Evolutionary conservation across 2,888 invertebrate species (phyloP), one percentile per base, ranked within the genome.

Genomic region (Gasteruption jaculator): DNA sequence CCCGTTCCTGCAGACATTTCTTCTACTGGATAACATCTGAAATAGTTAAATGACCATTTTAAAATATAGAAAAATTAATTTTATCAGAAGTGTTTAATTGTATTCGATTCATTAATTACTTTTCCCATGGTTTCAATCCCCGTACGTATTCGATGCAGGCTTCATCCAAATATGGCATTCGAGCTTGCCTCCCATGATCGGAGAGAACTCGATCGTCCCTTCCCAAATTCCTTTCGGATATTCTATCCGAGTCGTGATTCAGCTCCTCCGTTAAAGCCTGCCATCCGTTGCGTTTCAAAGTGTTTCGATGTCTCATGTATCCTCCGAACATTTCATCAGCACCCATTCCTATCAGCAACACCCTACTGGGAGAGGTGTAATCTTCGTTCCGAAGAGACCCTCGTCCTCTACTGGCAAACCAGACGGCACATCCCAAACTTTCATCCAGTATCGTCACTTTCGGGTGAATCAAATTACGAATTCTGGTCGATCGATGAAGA

Each of bases 251-350:
- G 69, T 97, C 96, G 46, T 83, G 72, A 66, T 55, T 74, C 63
- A 72, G 65, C 53, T 83, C 81, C 33, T 74, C 72, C 3, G 74
- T 57, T 26, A 86, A 69, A 7, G 74, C 78, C 15, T 56, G 31
- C 76, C 74, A 78, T 56, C 74, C 76, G 52, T 67, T 68, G 11
- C 80, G 77, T 57, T 74, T 79, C 43, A 80, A 81, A 4, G 81
- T 81, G 52, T 82, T 85, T 57, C 92, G 78, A 64, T 97, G 95
- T 45, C 93, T 79, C 22, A 84, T 83, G 65, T 97, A 97, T 2
- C 97, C 97, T 34, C 91, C 95, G 64, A 97, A 86, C 48, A 96
- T 77, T 74, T 99, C 99, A 76, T 99, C 99, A 1, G 97, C 96
- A 5, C 97, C 97, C 75, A 91, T 91, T 22, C 97, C 97, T 55